phyloP scores from a whole-genome alignment of 2,797 vertebrate species.

The Lates japonicus region DNA sequence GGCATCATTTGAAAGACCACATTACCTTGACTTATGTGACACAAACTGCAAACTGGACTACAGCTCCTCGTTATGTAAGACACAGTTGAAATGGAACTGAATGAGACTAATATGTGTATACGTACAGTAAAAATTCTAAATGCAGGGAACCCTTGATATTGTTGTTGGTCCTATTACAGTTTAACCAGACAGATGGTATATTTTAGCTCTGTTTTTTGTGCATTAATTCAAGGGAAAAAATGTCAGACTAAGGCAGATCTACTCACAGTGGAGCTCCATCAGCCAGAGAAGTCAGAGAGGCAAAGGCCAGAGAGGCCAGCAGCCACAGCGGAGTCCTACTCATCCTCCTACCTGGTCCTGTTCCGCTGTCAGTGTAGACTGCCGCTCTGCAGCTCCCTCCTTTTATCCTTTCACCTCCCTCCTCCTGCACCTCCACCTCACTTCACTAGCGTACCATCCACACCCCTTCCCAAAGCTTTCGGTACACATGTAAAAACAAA shows the following conservation, averaged over 20 bases:
- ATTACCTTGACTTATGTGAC: constrained; percentile 11
- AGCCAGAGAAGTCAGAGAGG: constrained; percentile 34
- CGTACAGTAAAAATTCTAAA: background rate
- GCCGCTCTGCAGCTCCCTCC: background rate
- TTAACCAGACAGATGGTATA: background rate
- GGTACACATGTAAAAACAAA: constrained; percentile 30
- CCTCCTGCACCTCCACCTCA: background rate
- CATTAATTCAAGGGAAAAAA: background rate
- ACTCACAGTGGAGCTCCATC: constrained; percentile 73
- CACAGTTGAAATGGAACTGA: background rate
- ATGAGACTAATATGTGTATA: background rate
- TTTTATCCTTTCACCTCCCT: constrained; percentile 55
- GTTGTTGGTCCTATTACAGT: background rate
- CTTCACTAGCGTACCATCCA: no score
- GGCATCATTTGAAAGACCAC: constrained; percentile 18
- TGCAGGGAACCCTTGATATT: background rate
- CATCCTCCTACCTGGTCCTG: constrained; percentile 60
- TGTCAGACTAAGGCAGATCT: background rate
- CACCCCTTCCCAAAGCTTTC: background rate
- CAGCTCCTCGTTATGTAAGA: constrained; percentile 8
- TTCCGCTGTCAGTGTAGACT: constrained; percentile 29
- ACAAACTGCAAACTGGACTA: constrained; percentile 5
- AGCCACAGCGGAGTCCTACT: constrained; percentile 54
- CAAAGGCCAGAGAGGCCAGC: constrained; percentile 71
- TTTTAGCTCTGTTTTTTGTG: background rate